Evolutionary conservation across 2,888 invertebrate species (phyloP).

Genomic region (Celastrina argiolus): DNA sequence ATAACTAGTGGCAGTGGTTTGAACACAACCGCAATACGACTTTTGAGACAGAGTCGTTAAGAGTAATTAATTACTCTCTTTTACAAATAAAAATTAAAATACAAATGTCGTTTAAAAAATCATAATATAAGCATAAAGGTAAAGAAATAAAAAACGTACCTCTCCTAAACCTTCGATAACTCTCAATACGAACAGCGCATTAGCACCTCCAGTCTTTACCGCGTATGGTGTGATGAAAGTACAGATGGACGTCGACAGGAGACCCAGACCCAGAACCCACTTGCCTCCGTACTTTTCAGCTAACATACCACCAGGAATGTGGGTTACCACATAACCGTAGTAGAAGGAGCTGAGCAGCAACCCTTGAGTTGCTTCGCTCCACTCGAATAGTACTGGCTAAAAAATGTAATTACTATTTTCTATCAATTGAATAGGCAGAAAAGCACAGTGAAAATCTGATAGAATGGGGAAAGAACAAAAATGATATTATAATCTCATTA

Average conservation of each 20-base stretch:
- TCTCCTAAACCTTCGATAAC: constrained; percentile 81
- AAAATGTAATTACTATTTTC: neutral
- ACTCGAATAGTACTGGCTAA: constrained; percentile 67
- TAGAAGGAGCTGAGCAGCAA: constrained; percentile 89
- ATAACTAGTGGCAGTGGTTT: no score
- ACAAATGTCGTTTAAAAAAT: no score
- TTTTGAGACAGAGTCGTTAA: no score
- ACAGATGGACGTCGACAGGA: constrained; percentile 87
- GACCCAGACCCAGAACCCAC: constrained; percentile 87
- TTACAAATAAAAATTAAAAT: no score
- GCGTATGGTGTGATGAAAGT: constrained; percentile 87
- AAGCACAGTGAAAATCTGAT: no score
- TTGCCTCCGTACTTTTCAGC: constrained; percentile 91
- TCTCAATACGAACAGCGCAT: constrained; percentile 74
- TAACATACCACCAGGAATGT: constrained; percentile 89
- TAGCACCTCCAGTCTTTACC: constrained; percentile 76
- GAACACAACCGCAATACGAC: no score
- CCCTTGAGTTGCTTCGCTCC: constrained; percentile 85
- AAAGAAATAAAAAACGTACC: constrained; percentile 58
- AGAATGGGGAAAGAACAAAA: no score
- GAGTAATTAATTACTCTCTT: no score
- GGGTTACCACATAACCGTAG: constrained; percentile 90
- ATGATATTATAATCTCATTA: no score
- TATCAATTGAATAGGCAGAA: no score
- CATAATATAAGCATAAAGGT: no score